Base-by-base conservation (phyloP, 2,113 vertebrate genomes). In the Pelvicachromis taeniatus region DNA sequence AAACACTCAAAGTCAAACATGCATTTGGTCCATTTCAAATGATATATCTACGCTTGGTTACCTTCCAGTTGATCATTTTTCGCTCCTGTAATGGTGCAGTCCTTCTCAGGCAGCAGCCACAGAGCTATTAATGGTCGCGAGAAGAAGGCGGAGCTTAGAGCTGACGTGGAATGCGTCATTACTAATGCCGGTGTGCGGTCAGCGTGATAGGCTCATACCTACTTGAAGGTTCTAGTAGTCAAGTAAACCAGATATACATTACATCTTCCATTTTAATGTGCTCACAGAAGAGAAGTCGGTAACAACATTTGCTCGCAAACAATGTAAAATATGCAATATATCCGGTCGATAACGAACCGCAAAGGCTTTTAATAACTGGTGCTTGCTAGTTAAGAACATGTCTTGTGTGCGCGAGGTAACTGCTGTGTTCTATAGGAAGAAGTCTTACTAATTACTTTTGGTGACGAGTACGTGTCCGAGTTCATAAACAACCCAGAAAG, bases 61-160 rank as follows among this genome's bases (percentile, higher is more conserved):
- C 94, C 93, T 94, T 95, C 92, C 91, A 95, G 50, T 95, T 95
- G 48, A 95, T 93, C 94, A 95, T 95, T 73, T 40, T 78, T 92
- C 0, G 0, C 54, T 11, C 16, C n/a, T 29, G 52, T 61, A 1
- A 17, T 1, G n/a, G 4, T 19, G 10, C 48, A 54, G 38, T 85
- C 21, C 29, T 10, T 13, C 5, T 9, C 13, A 4, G n/a, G 2
- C 9, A 16, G 19, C 4, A 54, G 9, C 2, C 10, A 3, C 1
- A 23, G 1, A 2, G 0, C 14, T 52, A n/a, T 35, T 53, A 77
- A 4, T 7, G 8, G 3, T 56, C 0, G 6, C 13, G 13, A 4
- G 1, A 1, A 21, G 54, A 2, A 42, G 92, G 91, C 54, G 88
- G 80, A 45, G 21, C 81, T 82, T 84, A 4, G 2, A 9, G 16